phyloP scores from a whole-genome alignment of 2,888 invertebrate species.

The Hyalella azteca region DNA sequence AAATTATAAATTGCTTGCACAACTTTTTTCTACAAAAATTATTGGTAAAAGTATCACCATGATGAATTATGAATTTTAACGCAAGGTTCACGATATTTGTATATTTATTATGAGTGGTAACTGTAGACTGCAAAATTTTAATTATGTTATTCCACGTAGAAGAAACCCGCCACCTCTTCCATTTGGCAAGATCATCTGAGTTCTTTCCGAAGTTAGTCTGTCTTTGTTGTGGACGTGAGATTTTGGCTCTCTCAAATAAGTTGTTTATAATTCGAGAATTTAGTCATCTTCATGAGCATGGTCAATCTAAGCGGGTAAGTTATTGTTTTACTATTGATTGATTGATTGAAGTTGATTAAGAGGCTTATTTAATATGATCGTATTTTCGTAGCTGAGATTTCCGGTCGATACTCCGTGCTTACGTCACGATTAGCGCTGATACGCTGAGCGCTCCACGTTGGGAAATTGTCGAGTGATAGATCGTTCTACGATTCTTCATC shows the following conservation, averaged over 20 bases:
- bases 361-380: background rate
- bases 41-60: too few species aligned
- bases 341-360: background rate
- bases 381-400: background rate
- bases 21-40: too few species aligned
- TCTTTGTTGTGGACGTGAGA: background rate
- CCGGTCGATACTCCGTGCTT: background rate
- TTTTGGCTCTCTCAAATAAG: background rate
- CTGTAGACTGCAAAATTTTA: too few species aligned
- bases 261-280: background rate
- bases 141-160: too few species aligned
- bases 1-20: too few species aligned
- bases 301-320: conserved; percentile 6
- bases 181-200: background rate
- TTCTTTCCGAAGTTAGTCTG: background rate
- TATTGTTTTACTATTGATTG: background rate
- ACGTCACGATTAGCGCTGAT: background rate
- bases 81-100: too few species aligned
- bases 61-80: too few species aligned
- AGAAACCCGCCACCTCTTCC: background rate
- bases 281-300: background rate
- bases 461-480: background rate
- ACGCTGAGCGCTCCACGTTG: background rate
- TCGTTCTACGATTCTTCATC: background rate
- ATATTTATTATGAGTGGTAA: too few species aligned